Evolutionary conservation across 2,113 vertebrate species (phyloP), one percentile per base, ranked within the genome.

Genomic region (Rhegmatorhina hoffmannsi): DNA sequence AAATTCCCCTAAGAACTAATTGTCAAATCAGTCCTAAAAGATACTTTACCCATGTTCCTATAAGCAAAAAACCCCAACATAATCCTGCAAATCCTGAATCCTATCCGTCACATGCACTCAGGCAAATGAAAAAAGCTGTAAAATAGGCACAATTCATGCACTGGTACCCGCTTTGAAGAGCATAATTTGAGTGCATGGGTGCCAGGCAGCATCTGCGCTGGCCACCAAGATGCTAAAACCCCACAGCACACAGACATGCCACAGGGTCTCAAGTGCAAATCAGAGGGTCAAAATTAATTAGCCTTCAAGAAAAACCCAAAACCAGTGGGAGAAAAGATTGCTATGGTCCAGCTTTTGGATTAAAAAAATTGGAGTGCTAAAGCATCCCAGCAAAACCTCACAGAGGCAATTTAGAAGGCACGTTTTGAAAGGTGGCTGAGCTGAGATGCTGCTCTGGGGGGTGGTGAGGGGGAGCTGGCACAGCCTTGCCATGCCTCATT

Each of bases 141-240:
- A 75, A 67, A 78, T 15, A 52, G 12, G 34, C 24, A 78, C 12
- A 7, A 28, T 46, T 40, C 34, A 2, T 33, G 10, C 59, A 24
- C 34, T 46, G 10, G 10, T 29, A 49, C 4, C 7, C 44, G 11
- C 40, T 40, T 5, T 50, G 47, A 67, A 76, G 16, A 26, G 70
- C 0, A 2, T 16, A 18, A 1, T 14, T 0, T 5, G 28, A 82
- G 19, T 18, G 40, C 1, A 31, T 23, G 44, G 31, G 4, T 47
- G 28, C 12, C 34, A 13, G 34, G 60, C 29, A 84, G 80, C 4
- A 47, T 26, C n/a, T 6, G 0, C 7, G 40, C 23, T 78, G 21
- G 34, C 31, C 67, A 43, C 29, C 2, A 1, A 44, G 33, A 11
- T 28, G 28, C 36, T 34, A 15, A 40, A 72, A 3, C 5, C 26